phyloP scores from a whole-genome alignment of 2,797 vertebrate species.

The Aldrovandia affinis region DNA sequence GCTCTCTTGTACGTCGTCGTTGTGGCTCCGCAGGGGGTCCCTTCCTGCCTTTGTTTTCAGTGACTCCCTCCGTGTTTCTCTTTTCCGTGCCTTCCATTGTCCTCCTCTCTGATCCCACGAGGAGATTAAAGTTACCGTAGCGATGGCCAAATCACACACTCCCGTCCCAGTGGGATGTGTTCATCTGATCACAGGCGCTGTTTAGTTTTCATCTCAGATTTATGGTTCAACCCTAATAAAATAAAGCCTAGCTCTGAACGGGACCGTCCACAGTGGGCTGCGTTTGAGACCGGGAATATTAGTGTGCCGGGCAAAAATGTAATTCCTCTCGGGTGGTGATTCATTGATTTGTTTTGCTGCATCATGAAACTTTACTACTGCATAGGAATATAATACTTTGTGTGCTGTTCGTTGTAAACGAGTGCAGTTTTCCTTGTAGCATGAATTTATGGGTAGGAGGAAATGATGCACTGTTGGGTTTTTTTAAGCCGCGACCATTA shows the following conservation, averaged over 20 bases:
- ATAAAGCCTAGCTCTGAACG: not conserved
- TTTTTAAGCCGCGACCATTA: not conserved
- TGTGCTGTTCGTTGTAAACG: not conserved
- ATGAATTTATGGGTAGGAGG: not conserved
- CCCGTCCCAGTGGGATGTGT: slow-evolving; percentile 24
- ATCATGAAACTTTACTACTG: not conserved
- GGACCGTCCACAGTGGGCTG: not conserved
- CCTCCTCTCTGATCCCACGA: slow-evolving; percentile 16
- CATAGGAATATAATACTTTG: not conserved
- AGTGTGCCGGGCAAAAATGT: not conserved
- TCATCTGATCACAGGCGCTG: slow-evolving; percentile 18
- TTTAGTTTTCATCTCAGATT: slow-evolving; percentile 12
- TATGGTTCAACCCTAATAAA: slow-evolving; percentile 4
- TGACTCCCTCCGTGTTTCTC: slow-evolving; percentile 24
- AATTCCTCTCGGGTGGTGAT: not conserved
- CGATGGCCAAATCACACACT: slow-evolving; percentile 24
- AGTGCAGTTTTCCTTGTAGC: not conserved
- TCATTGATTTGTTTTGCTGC: not conserved
- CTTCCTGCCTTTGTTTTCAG: slow-evolving; percentile 38
- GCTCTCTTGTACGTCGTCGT: slow-evolving; percentile 60
- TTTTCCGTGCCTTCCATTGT: slow-evolving; percentile 27
- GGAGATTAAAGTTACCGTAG: slow-evolving; percentile 24
- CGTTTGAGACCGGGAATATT: not conserved
- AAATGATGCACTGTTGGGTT: not conserved
- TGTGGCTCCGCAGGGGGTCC: slow-evolving; percentile 37